phyloP scores from a whole-genome alignment of 2,888 invertebrate genomes.

The Formica aserva region DNA sequence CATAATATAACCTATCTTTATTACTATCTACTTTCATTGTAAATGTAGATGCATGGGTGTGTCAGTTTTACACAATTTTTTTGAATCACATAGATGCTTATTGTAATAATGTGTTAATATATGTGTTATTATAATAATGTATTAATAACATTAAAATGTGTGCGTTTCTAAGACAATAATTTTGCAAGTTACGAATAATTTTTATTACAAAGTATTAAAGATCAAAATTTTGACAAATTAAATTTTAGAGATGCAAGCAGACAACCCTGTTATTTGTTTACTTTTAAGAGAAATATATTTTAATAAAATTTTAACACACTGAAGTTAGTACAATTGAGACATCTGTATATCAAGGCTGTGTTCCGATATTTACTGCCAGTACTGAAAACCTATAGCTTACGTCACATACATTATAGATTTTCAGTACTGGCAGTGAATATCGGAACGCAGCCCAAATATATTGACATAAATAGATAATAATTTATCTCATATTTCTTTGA shows the following conservation, averaged over 20 bases:
- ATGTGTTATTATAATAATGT: no score
- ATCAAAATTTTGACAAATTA: neutral
- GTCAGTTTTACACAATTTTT: neutral
- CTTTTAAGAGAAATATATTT: neutral
- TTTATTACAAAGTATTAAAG: neutral
- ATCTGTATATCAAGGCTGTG: no score
- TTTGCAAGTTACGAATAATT: neutral
- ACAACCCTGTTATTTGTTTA: neutral
- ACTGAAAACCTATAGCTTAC: no score
- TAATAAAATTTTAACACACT: neutral
- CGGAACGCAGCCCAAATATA: no score
- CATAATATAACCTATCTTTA: slow-evolving; percentile 6
- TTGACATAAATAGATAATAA: neutral
- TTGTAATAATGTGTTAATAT: neutral
- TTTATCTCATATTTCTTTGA: neutral
- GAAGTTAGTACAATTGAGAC: neutral
- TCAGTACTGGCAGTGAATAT: no score
- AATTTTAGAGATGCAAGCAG: neutral
- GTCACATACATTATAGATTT: no score
- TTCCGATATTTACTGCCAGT: no score
- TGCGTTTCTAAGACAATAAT: neutral
- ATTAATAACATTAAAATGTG: neutral
- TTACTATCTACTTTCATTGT: neutral
- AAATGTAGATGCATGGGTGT: neutral
- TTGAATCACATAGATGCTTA: neutral